phyloP scores from a whole-genome alignment of 2,113 vertebrate species.

The Perccottus glenii region DNA sequence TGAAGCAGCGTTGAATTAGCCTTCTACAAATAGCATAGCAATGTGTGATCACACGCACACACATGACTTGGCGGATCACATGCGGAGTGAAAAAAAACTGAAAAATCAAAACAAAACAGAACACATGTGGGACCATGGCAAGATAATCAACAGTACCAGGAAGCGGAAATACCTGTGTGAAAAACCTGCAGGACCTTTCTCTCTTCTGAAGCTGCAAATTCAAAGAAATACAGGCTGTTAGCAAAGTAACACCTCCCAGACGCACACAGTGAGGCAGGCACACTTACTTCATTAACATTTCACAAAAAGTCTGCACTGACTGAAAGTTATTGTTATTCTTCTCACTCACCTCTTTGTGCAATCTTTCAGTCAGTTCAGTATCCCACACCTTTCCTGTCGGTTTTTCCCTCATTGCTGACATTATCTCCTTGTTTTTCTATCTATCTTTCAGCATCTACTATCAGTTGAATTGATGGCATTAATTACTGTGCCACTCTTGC shows the following conservation, averaged over 20 bases:
- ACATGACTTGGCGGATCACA: slow-evolving; percentile 44
- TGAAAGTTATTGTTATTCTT: slow-evolving; percentile 32
- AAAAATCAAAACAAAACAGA: background rate
- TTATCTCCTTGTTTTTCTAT: slow-evolving; percentile 16
- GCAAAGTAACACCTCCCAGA: slow-evolving; percentile 52
- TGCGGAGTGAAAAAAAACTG: slow-evolving; percentile 48
- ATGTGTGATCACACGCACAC: slow-evolving; percentile 38
- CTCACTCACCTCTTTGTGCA: slow-evolving; percentile 7
- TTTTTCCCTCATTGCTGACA: slow-evolving; percentile 14
- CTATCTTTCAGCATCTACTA: slow-evolving; percentile 40
- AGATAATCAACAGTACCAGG: slow-evolving; percentile 56
- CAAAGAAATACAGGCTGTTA: slow-evolving; percentile 72
- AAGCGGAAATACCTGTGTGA: slow-evolving; percentile 76
- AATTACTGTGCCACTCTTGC: slow-evolving; percentile 58
- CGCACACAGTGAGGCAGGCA: slow-evolving; percentile 14
- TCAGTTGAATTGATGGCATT: slow-evolving; percentile 51
- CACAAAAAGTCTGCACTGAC: slow-evolving; percentile 14
- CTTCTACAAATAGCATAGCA: slow-evolving; percentile 3
- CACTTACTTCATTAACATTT: slow-evolving; percentile 41
- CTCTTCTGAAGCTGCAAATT: slow-evolving; percentile 82
- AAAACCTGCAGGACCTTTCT: slow-evolving; percentile 80
- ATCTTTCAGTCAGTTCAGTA: background rate
- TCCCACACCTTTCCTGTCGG: slow-evolving; percentile 1
- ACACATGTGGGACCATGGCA: slow-evolving; percentile 31
- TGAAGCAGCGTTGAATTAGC: slow-evolving; percentile 4